These are phyloP conservation scores for Nudaria mundana DNA, from an alignment of 2,888 invertebrate genomes.

Conservation along the genomic window DNA sequence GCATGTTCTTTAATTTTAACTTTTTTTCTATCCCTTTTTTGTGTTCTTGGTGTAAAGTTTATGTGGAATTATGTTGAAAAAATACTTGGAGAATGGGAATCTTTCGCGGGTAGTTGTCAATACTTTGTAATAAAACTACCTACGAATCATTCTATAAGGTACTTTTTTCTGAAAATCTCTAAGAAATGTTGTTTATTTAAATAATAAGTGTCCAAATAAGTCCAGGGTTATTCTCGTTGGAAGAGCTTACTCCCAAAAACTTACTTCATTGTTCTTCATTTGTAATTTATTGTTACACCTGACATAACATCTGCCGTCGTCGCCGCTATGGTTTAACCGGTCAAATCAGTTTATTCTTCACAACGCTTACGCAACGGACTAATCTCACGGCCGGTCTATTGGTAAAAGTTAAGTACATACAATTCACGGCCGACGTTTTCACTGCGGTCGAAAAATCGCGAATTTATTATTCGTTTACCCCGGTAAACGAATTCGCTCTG, in stretches of 20 bases:
- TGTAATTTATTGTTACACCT: neutral
- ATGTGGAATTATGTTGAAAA: too few species aligned
- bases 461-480: slow-evolving; percentile 56
- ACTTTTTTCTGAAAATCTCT: too few species aligned
- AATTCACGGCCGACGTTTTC: slow-evolving; percentile 68
- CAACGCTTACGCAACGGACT: slow-evolving; percentile 48
- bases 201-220: too few species aligned
- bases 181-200: too few species aligned
- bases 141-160: too few species aligned
- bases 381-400: slow-evolving; percentile 38
- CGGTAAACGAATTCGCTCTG: slow-evolving; percentile 47
- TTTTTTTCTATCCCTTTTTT: too few species aligned
- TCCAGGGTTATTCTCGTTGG: too few species aligned
- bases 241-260: neutral
- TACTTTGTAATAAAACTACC: too few species aligned
- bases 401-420: slow-evolving; percentile 44
- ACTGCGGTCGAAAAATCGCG: slow-evolving; percentile 55
- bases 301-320: slow-evolving; percentile 12
- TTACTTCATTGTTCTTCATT: neutral
- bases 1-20: too few species aligned
- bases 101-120: too few species aligned
- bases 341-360: slow-evolving; percentile 19
- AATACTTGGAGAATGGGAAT: too few species aligned
- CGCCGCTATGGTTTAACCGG: slow-evolving; percentile 23
- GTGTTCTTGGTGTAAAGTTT: too few species aligned